Evolutionary conservation across 2,888 invertebrate species (phyloP).

Genomic region (Chironomus tentans): DNA sequence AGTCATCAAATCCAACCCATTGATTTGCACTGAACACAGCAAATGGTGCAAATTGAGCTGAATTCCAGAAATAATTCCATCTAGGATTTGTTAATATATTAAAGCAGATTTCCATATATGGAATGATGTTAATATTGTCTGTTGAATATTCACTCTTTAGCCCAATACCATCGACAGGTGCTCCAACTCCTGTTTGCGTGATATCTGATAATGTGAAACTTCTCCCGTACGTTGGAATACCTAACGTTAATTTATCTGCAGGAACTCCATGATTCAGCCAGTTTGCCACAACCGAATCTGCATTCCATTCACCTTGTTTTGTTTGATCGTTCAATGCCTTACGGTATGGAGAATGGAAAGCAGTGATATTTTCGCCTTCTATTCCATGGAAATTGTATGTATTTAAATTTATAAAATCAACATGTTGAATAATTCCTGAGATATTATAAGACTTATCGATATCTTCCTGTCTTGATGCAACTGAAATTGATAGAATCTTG

Average conservation of each 20-base stretch:
- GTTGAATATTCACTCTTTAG: conserved; percentile 48
- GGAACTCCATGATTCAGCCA: conserved; percentile 48
- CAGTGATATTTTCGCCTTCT: not conserved
- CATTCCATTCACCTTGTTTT: not conserved
- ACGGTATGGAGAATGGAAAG: not conserved
- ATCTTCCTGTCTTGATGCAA: not conserved
- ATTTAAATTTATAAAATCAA: conserved; percentile 9
- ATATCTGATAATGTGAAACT: conserved; percentile 48
- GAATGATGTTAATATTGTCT: conserved; percentile 46
- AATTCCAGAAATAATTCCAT: conserved; percentile 41
- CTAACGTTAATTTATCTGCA: conserved; percentile 51
- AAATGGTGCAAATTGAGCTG: conserved; percentile 60
- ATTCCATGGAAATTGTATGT: not conserved
- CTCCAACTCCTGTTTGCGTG: conserved; percentile 42
- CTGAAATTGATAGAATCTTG: not conserved
- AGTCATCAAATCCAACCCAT: conserved; percentile 68
- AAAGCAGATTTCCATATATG: conserved; percentile 58
- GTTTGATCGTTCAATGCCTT: not conserved
- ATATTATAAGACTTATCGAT: not conserved
- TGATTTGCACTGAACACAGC: conserved; percentile 54
- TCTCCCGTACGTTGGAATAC: conserved; percentile 55
- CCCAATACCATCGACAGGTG: conserved; percentile 46
- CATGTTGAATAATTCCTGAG: not conserved
- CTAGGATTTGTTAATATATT: conserved; percentile 50
- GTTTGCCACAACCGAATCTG: conserved; percentile 36